Conservation (phyloP, 2,797 vertebrate species). For the Sebastolobus altivelis region DNA sequence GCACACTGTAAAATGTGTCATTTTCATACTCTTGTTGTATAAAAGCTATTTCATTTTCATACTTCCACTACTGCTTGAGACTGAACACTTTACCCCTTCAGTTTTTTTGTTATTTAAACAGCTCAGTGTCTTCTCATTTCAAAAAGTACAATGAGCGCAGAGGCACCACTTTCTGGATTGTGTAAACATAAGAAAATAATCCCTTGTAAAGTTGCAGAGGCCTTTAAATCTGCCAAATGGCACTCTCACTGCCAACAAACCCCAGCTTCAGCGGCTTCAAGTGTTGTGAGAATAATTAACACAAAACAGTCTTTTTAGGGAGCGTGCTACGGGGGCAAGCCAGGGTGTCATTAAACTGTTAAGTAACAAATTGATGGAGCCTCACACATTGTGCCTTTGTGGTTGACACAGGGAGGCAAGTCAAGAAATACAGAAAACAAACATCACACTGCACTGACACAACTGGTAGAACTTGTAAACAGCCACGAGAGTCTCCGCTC, state of each 20-base stretch:
- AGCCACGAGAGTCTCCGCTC: neutral
- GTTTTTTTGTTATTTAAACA: conserved; percentile 18
- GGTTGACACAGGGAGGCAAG: neutral
- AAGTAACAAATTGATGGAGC: conserved; percentile 59
- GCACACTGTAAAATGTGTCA: neutral
- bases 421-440: conserved; percentile 29
- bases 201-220: conserved; percentile 30
- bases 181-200: conserved; percentile 62
- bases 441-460: conserved; percentile 1
- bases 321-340: conserved; percentile 14
- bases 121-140: conserved; percentile 45
- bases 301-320: conserved; percentile 38
- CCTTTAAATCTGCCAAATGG: conserved; percentile 63
- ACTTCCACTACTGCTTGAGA: neutral
- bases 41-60: neutral
- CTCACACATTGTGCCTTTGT: conserved; percentile 19
- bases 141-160: conserved; percentile 17
- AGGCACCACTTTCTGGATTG: conserved; percentile 26
- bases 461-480: neutral
- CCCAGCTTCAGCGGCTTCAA: conserved; percentile 35
- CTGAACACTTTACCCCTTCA: neutral
- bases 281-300: conserved; percentile 58
- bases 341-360: conserved; percentile 64
- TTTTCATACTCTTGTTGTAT: neutral
- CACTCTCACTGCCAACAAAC: conserved; percentile 55